phyloP scores from a whole-genome alignment of 2,797 vertebrate species.

The Helicolenus hilgendorfi region DNA sequence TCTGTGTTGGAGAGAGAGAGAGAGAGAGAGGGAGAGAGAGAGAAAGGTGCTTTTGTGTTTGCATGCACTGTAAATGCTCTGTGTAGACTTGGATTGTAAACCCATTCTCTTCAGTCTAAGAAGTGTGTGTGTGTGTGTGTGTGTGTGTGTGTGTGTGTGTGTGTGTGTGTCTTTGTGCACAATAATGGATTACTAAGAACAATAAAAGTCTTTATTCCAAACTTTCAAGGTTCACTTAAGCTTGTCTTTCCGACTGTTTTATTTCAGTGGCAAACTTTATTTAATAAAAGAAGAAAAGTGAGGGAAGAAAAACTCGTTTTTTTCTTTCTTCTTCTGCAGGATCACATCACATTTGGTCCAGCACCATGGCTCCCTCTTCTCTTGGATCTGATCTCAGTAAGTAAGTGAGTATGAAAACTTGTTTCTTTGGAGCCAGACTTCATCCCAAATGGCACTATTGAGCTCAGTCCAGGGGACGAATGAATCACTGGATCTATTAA shows the following conservation, averaged over 20 bases:
- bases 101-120: neutral
- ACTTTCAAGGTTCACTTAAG: neutral
- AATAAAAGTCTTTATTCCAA: neutral
- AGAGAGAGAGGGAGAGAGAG: neutral
- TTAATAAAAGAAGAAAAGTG: neutral
- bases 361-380: neutral
- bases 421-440: conserved; percentile 5
- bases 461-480: neutral
- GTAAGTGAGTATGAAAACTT: neutral
- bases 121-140: neutral
- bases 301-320: neutral
- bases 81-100: neutral
- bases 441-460: neutral
- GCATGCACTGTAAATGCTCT: neutral
- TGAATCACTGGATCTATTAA: conserved; percentile 20
- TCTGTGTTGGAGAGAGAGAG: no score
- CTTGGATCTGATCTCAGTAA: conserved; percentile 20
- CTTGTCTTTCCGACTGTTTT: neutral
- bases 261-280: neutral
- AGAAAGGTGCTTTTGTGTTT: neutral
- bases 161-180: neutral
- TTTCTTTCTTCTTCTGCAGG: neutral
- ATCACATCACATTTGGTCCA: conserved; percentile 8
- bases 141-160: neutral
- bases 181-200: neutral